phyloP scores from a whole-genome alignment of 30 jellyfish, hydroid and myxozoan species.

The Turritopsis dohrnii region DNA sequence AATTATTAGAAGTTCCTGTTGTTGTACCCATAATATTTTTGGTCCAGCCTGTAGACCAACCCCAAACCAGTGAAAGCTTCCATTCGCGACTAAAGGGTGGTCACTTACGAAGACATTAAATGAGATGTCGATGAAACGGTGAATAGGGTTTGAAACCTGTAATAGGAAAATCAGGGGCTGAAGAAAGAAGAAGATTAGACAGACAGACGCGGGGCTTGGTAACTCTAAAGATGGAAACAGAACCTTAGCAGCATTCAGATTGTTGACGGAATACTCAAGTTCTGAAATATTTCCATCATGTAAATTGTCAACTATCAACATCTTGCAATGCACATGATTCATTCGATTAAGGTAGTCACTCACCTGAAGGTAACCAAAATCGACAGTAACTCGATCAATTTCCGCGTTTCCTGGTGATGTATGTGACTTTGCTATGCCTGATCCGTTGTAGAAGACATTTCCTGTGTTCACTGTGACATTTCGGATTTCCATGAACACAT shows the following conservation, averaged over 20 bases:
- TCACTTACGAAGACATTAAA: constrained; percentile 54
- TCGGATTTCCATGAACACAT: constrained; percentile 50
- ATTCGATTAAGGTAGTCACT: no score
- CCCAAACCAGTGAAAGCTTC: constrained; percentile 70
- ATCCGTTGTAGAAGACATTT: constrained; percentile 45
- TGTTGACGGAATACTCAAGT: no score
- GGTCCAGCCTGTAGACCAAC: constrained; percentile 91
- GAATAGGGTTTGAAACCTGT: constrained; percentile 24
- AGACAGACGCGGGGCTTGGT: no score
- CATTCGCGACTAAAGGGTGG: constrained; percentile 52
- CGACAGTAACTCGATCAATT: constrained; percentile 52
- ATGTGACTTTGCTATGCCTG: constrained; percentile 19
- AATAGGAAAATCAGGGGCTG: no score
- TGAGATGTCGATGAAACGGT: constrained; percentile 35
- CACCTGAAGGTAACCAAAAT: constrained; percentile 63
- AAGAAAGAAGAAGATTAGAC: no score
- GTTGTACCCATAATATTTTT: constrained; percentile 86
- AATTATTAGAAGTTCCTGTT: constrained; percentile 38
- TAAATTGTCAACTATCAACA: no score
- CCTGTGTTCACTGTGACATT: constrained; percentile 45
- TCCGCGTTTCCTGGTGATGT: constrained; percentile 44
- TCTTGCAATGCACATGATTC: no score
- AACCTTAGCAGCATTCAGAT: no score
- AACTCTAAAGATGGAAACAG: no score
- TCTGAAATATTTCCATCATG: no score